Percentiles rank a stretch among this genome's conserved stretches.
Evolutionary conservation across 2,888 invertebrate species (phyloP).

Genomic region (Limnephilus lunatus): DNA sequence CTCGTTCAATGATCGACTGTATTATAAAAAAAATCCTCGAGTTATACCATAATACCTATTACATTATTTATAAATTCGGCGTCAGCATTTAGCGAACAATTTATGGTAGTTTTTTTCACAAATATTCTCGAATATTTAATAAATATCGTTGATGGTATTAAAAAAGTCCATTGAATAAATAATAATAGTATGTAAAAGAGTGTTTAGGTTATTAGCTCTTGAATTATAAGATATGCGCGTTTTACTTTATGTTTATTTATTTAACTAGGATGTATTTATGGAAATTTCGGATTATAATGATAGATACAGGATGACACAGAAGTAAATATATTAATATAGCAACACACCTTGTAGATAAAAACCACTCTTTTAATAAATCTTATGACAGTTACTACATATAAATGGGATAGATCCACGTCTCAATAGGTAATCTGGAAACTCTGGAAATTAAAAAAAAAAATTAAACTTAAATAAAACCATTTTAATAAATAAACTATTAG

Average conservation of each 20-base stretch:
- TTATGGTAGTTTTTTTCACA: conserved; percentile 28
- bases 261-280: not conserved
- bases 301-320: not conserved
- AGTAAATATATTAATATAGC: not conserved
- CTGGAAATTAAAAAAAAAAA: no score
- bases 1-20: conserved; percentile 4
- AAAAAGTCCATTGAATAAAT: conserved; percentile 4
- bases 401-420: no score
- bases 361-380: no score
- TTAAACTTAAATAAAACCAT: no score
- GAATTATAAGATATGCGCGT: not conserved
- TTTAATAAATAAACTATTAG: no score
- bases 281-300: not conserved
- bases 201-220: not conserved
- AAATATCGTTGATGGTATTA: conserved; percentile 4
- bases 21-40: not conserved
- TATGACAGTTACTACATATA: no score
- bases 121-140: not conserved
- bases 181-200: not conserved
- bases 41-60: not conserved
- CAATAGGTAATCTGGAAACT: no score
- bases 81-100: conserved; percentile 39
- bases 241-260: not conserved
- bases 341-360: no score
- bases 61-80: conserved; percentile 2